These are phyloP conservation scores for Apantesis nais DNA, from an alignment of 2,888 invertebrate species.

Conservation along the genomic window DNA sequence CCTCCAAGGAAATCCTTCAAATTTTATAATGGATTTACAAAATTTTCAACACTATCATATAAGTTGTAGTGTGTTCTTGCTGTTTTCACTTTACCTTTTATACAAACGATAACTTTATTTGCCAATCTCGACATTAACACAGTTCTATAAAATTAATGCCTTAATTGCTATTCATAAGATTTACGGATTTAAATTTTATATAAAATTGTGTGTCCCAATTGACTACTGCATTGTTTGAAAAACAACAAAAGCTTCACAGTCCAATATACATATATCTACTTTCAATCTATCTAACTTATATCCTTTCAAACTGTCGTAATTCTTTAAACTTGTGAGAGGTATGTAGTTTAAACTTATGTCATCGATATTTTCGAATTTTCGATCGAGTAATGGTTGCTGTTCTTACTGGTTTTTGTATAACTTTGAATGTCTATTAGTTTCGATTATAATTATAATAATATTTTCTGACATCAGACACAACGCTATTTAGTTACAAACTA, in stretches of 20 bases:
- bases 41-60: neutral
- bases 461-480: too few relatives aligned
- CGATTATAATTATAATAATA: too few relatives aligned
- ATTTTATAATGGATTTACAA: neutral
- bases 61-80: neutral
- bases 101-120: neutral
- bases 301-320: neutral
- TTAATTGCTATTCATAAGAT: too few relatives aligned
- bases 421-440: neutral
- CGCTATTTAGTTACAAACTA: too few relatives aligned
- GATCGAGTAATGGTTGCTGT: neutral
- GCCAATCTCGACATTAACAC: neutral
- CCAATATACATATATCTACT: neutral
- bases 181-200: neutral
- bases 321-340: conserved; percentile 13
- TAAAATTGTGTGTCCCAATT: neutral
- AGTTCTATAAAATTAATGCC: neutral
- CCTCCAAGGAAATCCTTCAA: too few relatives aligned
- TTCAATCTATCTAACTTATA: neutral
- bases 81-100: neutral
- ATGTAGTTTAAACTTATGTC: neutral
- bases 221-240: neutral
- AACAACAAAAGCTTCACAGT: neutral
- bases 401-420: neutral
- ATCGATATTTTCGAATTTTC: conserved; percentile 6